These are phyloP conservation scores for Stictonetta naevosa DNA, from an alignment of 2,113 vertebrate genomes.

Conservation along the genomic window DNA sequence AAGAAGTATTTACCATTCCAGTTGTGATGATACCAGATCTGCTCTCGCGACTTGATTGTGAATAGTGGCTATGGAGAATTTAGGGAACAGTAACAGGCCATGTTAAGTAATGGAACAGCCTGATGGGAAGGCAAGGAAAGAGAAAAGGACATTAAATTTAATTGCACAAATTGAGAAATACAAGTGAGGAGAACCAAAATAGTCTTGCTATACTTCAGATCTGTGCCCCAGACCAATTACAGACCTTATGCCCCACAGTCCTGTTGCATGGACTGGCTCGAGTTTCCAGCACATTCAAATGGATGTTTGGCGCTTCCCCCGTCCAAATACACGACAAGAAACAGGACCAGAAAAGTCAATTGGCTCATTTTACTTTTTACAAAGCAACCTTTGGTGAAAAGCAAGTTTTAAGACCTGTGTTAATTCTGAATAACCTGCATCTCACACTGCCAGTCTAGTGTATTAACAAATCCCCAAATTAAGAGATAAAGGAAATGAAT, in stretches of 20 bases:
- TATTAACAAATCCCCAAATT: neutral
- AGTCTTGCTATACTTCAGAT: neutral
- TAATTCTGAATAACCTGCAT: neutral
- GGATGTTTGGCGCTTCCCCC: neutral
- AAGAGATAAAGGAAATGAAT: neutral
- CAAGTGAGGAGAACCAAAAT: neutral
- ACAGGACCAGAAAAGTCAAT: neutral
- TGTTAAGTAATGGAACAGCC: neutral
- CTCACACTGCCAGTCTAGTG: neutral
- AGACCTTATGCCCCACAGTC: neutral
- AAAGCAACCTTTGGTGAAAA: neutral
- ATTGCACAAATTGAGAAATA: neutral
- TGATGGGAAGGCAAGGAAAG: neutral
- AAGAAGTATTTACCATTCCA: slow-evolving; percentile 27
- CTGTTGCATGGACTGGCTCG: neutral
- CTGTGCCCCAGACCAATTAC: neutral
- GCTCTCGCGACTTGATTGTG: neutral
- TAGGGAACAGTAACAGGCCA: neutral
- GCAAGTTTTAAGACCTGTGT: neutral
- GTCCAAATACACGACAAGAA: neutral
- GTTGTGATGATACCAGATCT: neutral
- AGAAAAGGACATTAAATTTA: neutral
- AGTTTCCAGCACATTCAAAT: neutral
- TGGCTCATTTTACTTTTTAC: neutral
- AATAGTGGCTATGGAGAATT: neutral